Base-by-base conservation (phyloP, 2,113 vertebrate genomes). In the Archocentrus centrarchus region DNA sequence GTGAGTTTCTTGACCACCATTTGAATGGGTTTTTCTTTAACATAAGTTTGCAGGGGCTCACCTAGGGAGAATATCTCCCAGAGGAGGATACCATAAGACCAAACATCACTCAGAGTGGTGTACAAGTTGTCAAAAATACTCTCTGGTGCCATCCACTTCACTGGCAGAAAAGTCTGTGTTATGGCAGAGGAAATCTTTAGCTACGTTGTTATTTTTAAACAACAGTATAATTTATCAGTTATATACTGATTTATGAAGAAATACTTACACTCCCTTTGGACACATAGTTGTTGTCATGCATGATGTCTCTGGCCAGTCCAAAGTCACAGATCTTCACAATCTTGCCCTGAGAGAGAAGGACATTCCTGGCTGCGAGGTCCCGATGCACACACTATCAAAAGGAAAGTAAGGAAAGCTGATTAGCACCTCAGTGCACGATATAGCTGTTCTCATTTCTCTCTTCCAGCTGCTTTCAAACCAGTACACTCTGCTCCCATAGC, bases 301-400 rank as follows among this genome's bases (percentile, higher is more conserved):
- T 99, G 94, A 99, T 99, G 93, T 99, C 99, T 89, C 99, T 96
- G 82, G 99, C 99, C 90, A 99, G 92, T 17, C 98, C 99, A 60
- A 99, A 99, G 94, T 99, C 99, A 90, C 99, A 99, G 93, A 99
- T 99, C 96, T 99, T 99, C 91, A 99, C 98, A 0, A 99, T 99
- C 92, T 98, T 99, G 66, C 99, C 98, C 87, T 99, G 98, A 58
- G 99, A 98, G 86, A 99, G 95, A n/a, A 99, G 97, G 80, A 99
- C 99, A 1, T 99, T 99, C 39, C 99, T 97, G 86, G 99, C 99
- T 0, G 99, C 99, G 88, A 99, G 95, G 92, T 99, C 99, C 76
- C 99, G 96, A 87, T 99, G 99, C 30, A 99, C 99, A 78, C 99
- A 99, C 99, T 99, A 86, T 18, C 50, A 30, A 70, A 35, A 58